Base-by-base conservation (phyloP, 2,888 invertebrate genomes). In the Tholera decimalis region DNA sequence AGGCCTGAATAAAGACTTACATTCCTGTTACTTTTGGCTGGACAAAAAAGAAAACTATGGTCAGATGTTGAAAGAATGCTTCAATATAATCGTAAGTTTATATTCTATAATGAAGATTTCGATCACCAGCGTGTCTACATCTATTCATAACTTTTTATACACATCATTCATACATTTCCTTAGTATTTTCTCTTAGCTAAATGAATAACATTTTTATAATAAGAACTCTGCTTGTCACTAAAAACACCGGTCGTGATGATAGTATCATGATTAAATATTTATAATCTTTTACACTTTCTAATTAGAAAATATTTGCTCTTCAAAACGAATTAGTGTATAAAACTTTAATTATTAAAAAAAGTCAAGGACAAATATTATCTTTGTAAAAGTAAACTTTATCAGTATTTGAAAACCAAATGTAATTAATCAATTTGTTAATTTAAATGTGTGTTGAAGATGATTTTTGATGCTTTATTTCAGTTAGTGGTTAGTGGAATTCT, bases 61-160 rank as follows among this genome's bases (percentile, higher is more conserved):
- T 0, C 87, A 89, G 50, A 93, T 93, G 92, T 73, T 93, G n/a
- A 73, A 85, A 20, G 89, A 92, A 81, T 93, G 93, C 70, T 93
- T 91, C 46, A 89, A 88, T 85, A 90, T 93, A 37, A 78, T 80
- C 41, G 93, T 92, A 85, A 88, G 92, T 89, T 43, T 46, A 4
- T 8, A 13, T 47, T 57, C 3, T 37, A 1, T 8, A n/a, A 0
- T 46, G 7, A 18, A 24, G 4, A 49, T 22, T 15, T 49, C 30
- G 0, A 15, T 11, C 8, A 8, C 0, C 1, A n/a, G n/a, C 22
- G 41, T 13, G 26, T 60, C 8, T 30, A 7, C 35, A 18, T 18
- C 3, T n/a, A 15, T 13, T 1, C 20, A 2, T 33, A 2, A 35
- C 13, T 5, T 5, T 35, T 8, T 8, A 35, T 26, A 13, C 28